Percentiles rank a stretch among this genome's conserved stretches.
phyloP scores from a whole-genome alignment of 2,888 invertebrate species.

The Lycophotia porphyrea region DNA sequence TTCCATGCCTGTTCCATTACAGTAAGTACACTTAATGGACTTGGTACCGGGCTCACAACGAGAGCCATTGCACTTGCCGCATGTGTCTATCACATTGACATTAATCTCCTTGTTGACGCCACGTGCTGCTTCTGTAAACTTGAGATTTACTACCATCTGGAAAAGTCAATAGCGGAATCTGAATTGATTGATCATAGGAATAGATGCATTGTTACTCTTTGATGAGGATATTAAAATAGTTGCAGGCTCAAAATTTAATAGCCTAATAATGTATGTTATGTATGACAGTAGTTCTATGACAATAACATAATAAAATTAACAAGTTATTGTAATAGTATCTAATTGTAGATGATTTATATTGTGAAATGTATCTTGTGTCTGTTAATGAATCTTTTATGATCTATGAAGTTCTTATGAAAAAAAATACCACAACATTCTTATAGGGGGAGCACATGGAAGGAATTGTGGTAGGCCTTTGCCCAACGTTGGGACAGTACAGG shows the following conservation, averaged over 20 bases:
- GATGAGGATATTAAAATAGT: neutral
- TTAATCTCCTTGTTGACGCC: slow-evolving; percentile 98
- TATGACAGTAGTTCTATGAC: neutral
- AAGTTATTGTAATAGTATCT: neutral
- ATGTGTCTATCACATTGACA: slow-evolving; percentile 97
- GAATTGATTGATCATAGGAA: neutral
- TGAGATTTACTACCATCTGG: slow-evolving; percentile 95
- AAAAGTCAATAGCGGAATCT: slow-evolving; percentile 40
- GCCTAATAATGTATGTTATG: neutral
- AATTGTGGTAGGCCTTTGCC: no score
- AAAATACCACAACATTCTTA: neutral
- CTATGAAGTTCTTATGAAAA: neutral
- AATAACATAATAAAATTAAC: neutral
- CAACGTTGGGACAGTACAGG: no score
- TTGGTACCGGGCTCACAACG: slow-evolving; percentile 98
- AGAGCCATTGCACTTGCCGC: slow-evolving; percentile 96
- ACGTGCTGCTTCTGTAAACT: slow-evolving; percentile 98
- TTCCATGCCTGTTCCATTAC: slow-evolving; percentile 99
- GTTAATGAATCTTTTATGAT: neutral
- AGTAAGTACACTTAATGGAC: slow-evolving; percentile 96
- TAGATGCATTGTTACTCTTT: neutral
- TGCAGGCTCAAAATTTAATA: neutral
- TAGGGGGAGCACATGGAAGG: no score
- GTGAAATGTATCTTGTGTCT: neutral
- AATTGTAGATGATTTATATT: neutral